Conservation (phyloP, 2,797 vertebrate genomes). For the Cynodonichthys magdalenae region DNA sequence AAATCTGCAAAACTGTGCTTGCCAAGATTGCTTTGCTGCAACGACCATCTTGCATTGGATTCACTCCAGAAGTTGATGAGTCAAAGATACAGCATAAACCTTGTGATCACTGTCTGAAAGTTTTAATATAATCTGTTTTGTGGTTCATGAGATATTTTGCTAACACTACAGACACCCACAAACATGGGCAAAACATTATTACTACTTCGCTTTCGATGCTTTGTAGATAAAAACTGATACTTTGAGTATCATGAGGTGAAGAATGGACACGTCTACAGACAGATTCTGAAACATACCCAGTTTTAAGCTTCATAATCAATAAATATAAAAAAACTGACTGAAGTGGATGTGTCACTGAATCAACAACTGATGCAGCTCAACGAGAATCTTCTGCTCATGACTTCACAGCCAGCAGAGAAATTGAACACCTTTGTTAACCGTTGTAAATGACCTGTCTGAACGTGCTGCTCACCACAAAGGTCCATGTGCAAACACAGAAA, state of each 20-base stretch:
- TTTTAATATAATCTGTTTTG: no score
- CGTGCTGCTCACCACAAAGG: slow-evolving; percentile 11
- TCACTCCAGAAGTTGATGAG: no score
- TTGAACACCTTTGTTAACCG: slow-evolving; percentile 26
- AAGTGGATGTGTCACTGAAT: background rate
- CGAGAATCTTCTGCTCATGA: background rate
- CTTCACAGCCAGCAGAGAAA: background rate
- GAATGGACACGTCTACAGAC: background rate
- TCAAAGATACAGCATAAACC: no score
- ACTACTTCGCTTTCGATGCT: no score
- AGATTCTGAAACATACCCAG: background rate
- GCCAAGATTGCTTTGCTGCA: no score
- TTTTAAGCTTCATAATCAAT: background rate
- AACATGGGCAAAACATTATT: no score
- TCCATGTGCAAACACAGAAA: slow-evolving; percentile 50
- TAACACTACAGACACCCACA: no score
- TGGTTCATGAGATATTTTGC: no score
- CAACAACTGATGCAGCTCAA: background rate
- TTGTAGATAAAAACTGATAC: background rate
- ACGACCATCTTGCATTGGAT: no score
- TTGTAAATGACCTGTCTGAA: slow-evolving; percentile 26
- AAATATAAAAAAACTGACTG: background rate
- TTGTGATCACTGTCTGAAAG: no score
- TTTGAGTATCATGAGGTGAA: background rate
- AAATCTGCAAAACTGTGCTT: no score